Evolutionary conservation across 2,113 vertebrate species (phyloP), one percentile per base, ranked within the genome.

Genomic region (Pachycephala philippinensis): DNA sequence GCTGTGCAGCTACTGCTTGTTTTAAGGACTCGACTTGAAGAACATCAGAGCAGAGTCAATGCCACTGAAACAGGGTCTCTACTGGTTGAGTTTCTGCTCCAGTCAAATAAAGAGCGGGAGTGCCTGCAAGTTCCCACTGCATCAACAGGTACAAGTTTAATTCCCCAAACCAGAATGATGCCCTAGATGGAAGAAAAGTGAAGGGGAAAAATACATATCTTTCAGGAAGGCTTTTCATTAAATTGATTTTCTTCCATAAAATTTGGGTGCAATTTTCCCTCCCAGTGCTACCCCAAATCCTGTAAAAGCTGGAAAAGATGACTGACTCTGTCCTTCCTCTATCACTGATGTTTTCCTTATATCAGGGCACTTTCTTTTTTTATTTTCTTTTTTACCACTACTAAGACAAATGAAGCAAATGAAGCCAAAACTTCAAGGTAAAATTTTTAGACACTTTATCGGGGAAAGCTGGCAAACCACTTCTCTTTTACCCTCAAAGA

Each of bases 191-290:
- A 45, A 23, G 9, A 70, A 77, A 53, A 42, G 6, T 52, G 13
- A 19, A 56, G 40, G 9, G 14, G 8, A 61, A 45, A 78, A 72
- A 31, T 3, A 5, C 0, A 0, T 37, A 11, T 57, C 4, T 72
- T 72, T 50, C 59, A 63, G 28, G 14, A 76, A 79, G 9, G 2
- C 2, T 76, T 86, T 69, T 84, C 18, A 28, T 61, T 31, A 26
- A 56, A 35, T 26, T 75, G 13, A 1, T 2, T 7, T 11, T 44
- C 17, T 61, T 9, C 6, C 27, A 27, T 44, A 52, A 50, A 45
- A 75, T 50, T 2, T 20, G 10, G 3, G 1, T 10, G 8, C 4
- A 2, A 11, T 65, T 75, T 77, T 47, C 11, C 10, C 6, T 70
- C 30, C 14, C 27, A 30, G 23, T 69, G 31, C 10, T 57, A 45